Evolutionary conservation across 2,888 invertebrate species (phyloP), one percentile per base, ranked within the genome.

Genomic region (Lepidochrysops patricia): DNA sequence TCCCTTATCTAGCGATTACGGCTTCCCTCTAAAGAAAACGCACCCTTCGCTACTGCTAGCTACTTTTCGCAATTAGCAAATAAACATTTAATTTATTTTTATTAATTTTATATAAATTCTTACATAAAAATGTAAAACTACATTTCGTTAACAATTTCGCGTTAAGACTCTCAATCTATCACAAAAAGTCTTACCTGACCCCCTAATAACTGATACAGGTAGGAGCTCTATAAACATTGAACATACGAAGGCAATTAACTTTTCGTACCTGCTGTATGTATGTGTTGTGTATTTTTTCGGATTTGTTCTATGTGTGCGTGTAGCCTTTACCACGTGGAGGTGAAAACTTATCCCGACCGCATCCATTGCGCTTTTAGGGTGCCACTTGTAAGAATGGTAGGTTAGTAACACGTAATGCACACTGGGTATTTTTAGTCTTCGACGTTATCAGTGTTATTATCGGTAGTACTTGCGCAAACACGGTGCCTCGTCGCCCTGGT

Each of bases 231-330:
- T 78, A 79, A 81, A 76, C 79, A 84, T 82, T 84, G 84, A 81
- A 84, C 84, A 88, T 84, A 87, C 84, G 82, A 84, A 81, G 82
- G 83, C 88, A 87, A 88, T 88, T 89, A 87, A 84, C 85, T 80
- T 81, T 78, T 72, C 79, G 80, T 87, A 87, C 86, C 86, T 87
- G 86, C 80, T 66, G 52, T 62, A 72, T 75, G 71, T 73, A 67
- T 75, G 77, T 78, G 77, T 72, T 72, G 64, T 64, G 59, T 61
- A 60, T 57, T 62, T 63, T 65, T 66, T 64, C 63, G 60, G 61
- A 58, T 57, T 29, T 60, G 58, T 35, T 13, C 49, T 43, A 60
- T 64, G 68, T 67, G 68, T 63, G 65, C 57, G 62, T 64, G 60
- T 57, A 32, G 34, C 64, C 23, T 61, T 57, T 59, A 63, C 58